A percentile compares a stretch with the other conserved stretches of the same genome.
Evolutionary conservation across 1,140 invertebrate species (phyloP).

Genomic region (Drosophila grimshawi): DNA sequence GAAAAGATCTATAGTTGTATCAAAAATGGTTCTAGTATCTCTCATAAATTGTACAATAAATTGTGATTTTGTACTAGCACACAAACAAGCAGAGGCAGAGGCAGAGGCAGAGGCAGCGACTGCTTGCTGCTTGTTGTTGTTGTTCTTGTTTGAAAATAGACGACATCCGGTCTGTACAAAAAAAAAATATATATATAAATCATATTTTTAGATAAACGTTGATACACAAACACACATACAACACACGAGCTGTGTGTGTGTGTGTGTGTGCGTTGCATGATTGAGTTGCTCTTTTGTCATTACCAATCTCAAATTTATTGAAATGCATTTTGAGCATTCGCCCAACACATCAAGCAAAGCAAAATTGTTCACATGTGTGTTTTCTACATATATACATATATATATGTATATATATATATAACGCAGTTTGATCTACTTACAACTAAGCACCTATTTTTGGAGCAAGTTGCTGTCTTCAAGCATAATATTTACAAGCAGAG

Average conservation of each 20-base stretch:
- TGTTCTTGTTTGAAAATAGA: conserved; percentile 79
- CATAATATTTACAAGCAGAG: too few relatives aligned
- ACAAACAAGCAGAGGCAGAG: conserved; percentile 19
- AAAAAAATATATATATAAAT: conserved; percentile 69
- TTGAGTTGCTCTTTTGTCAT: conserved; percentile 30
- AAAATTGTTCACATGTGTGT: not conserved
- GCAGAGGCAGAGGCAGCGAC: not conserved
- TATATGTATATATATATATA: conserved; percentile 5
- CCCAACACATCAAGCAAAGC: not conserved
- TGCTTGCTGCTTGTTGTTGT: conserved; percentile 46
- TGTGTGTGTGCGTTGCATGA: conserved; percentile 11
- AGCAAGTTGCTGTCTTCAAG: too few relatives aligned
- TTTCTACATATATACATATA: not conserved
- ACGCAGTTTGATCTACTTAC: not conserved
- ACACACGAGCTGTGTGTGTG: conserved; percentile 1
- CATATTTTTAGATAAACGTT: conserved; percentile 82
- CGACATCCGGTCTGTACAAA: conserved; percentile 78
- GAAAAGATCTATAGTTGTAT: conserved; percentile 26
- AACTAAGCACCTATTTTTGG: not conserved
- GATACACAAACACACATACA: conserved; percentile 48
- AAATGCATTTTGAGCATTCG: conserved; percentile 9
- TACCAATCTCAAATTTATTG: conserved; percentile 18
- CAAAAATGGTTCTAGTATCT: conserved; percentile 52
- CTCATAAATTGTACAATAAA: conserved; percentile 54
- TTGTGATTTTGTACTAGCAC: conserved; percentile 49